phyloP scores from a whole-genome alignment of 2,888 invertebrate species.

The Clitarchus hookeri region DNA sequence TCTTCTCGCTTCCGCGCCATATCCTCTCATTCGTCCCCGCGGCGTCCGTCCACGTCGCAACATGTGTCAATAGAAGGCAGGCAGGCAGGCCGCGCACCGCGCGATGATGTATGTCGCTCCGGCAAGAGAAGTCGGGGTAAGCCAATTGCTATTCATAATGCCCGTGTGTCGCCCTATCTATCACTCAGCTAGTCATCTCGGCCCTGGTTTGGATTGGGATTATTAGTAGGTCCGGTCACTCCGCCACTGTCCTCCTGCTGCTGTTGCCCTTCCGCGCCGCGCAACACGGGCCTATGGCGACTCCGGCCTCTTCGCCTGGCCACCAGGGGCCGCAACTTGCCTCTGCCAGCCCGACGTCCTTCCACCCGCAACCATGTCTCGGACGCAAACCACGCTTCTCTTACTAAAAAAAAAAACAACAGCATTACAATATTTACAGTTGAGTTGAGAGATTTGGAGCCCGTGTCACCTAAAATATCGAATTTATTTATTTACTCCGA shows the following conservation, averaged over 20 bases:
- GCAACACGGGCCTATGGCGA: background rate
- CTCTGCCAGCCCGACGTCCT: no score
- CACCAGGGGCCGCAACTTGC: no score
- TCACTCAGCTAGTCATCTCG: slow-evolving; percentile 36
- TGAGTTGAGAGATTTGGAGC: no score
- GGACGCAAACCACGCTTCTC: no score
- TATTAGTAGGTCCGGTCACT: slow-evolving; percentile 22
- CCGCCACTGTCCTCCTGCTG: background rate
- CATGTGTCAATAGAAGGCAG: slow-evolving; percentile 24
- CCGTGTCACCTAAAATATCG: no score
- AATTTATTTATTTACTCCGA: no score
- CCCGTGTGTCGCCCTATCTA: slow-evolving; percentile 36
- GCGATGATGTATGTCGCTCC: slow-evolving; percentile 21
- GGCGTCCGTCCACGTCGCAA: slow-evolving; percentile 11
- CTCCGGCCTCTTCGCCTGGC: background rate
- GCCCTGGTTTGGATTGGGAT: slow-evolving; percentile 26
- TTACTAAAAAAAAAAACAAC: no score
- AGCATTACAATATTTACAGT: no score
- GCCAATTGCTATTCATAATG: slow-evolving; percentile 38
- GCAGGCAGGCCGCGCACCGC: background rate
- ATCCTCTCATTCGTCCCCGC: slow-evolving; percentile 5
- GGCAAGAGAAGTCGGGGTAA: slow-evolving; percentile 23
- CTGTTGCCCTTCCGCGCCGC: background rate
- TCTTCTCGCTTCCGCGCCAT: slow-evolving; percentile 21
- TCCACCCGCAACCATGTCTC: no score